These are phyloP conservation scores for Cyanoramphus novaezelandiae DNA, from an alignment of 2,113 vertebrate genomes.

Conservation along the genomic window DNA sequence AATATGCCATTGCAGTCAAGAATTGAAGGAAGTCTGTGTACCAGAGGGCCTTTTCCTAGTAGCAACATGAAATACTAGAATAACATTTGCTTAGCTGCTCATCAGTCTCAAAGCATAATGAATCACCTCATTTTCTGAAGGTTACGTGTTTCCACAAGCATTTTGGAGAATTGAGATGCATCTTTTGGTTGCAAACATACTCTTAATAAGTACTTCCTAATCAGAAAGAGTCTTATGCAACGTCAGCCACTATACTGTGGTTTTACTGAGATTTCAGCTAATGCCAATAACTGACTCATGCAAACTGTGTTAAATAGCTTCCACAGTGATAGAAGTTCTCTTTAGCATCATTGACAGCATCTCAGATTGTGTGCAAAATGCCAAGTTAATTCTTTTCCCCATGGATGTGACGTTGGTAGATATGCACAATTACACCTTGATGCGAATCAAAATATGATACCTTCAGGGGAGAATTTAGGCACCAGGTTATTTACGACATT, in stretches of 20 bases:
- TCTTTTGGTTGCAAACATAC: not conserved
- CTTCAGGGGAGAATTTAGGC: not conserved
- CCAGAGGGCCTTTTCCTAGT: not conserved
- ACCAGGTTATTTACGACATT: not conserved
- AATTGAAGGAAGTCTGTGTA: not conserved
- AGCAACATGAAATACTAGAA: not conserved
- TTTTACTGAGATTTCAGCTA: not conserved
- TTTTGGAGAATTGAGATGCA: not conserved
- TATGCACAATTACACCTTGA: not conserved
- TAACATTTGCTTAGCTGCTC: not conserved
- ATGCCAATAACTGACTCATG: not conserved
- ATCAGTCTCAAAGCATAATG: not conserved
- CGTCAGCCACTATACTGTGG: not conserved
- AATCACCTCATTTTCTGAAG: not conserved
- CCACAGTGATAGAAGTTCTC: not conserved
- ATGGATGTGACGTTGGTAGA: not conserved
- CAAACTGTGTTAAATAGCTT: not conserved
- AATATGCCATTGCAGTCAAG: not conserved
- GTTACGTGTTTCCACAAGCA: not conserved
- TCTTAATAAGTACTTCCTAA: not conserved
- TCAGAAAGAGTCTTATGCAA: not conserved
- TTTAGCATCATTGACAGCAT: not conserved
- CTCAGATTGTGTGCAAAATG: not conserved
- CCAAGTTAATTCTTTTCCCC: not conserved
- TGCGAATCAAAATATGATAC: not conserved